phyloP scores from a whole-genome alignment of 2,113 vertebrate genomes.

The Serilophus lunatus region DNA sequence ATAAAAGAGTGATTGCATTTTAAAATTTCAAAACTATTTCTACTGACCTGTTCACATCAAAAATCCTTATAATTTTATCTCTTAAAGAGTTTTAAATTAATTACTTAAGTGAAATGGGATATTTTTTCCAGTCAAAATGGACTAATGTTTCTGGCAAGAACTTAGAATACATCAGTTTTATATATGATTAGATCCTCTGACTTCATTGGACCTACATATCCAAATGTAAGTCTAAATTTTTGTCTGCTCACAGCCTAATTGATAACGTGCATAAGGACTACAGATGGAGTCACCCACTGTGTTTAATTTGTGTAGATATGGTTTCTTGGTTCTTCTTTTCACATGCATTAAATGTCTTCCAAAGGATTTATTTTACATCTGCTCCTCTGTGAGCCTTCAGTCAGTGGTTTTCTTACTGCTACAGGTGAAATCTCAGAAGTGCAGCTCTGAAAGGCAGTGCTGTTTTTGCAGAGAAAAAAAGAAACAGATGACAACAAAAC shows the following conservation, averaged over 20 bases:
- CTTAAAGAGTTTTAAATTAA: not conserved
- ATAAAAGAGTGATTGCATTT: not conserved
- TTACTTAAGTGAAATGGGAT: not conserved
- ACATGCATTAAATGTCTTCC: not conserved
- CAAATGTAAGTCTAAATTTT: not conserved
- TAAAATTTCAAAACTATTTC: not conserved
- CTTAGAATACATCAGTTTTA: not conserved
- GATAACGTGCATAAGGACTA: not conserved
- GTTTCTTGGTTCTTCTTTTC: slow-evolving; percentile 26
- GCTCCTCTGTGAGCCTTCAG: not conserved
- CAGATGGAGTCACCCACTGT: accelerated
- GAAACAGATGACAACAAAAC: not conserved
- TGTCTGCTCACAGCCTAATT: not conserved
- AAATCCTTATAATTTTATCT: not conserved
- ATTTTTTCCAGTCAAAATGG: not conserved
- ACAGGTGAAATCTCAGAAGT: slow-evolving; percentile 33
- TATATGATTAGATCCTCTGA: not conserved
- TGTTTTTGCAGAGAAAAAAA: not conserved
- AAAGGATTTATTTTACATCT: slow-evolving; percentile 31
- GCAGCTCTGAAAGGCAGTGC: not conserved
- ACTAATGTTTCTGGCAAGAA: not conserved
- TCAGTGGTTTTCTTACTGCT: not conserved
- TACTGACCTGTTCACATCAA: not conserved
- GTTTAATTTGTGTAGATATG: not conserved
- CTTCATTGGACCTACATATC: not conserved